Percentiles rank a stretch among this genome's conserved stretches.
These are phyloP conservation scores for Caenorhabditis sp. DNA, from an alignment of 2,888 invertebrate species.

Conservation along the genomic window DNA sequence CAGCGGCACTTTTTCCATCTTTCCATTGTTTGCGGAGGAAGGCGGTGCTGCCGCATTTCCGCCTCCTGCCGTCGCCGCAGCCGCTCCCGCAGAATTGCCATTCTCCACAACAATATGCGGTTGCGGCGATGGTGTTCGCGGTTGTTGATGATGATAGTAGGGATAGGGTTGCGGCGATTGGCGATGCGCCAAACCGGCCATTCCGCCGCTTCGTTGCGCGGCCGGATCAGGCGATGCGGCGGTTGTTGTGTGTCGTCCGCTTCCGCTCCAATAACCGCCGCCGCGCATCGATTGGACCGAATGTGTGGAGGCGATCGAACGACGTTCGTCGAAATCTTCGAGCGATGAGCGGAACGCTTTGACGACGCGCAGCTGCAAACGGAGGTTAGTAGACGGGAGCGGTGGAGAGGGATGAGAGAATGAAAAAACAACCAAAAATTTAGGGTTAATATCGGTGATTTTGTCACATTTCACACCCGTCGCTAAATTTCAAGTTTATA, in stretches of 20 bases:
- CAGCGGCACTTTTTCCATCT: slow-evolving; percentile 61
- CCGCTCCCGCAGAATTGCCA: slow-evolving; percentile 34
- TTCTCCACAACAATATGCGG: slow-evolving; percentile 65
- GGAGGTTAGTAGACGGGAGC: background rate
- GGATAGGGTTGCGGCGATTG: slow-evolving; percentile 68
- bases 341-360: slow-evolving; percentile 99
- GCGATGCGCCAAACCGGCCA: slow-evolving; percentile 58
- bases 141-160: slow-evolving; percentile 64
- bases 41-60: no score
- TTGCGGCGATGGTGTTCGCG: slow-evolving; percentile 59
- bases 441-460: no score
- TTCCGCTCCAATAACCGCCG: slow-evolving; percentile 46
- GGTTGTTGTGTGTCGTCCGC: slow-evolving; percentile 39
- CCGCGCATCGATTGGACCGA: slow-evolving; percentile 76
- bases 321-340: slow-evolving; percentile 98
- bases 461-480: no score
- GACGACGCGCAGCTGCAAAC: slow-evolving; percentile 94
- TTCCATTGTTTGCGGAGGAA: slow-evolving; percentile 28
- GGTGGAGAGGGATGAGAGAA: background rate
- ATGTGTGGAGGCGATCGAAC: slow-evolving; percentile 95
- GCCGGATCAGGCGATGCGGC: slow-evolving; percentile 52
- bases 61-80: background rate
- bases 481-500: no score
- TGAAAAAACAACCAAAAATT: no score
- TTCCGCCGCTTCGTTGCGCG: slow-evolving; percentile 38